A percentile compares a stretch with the other conserved stretches of the same genome.
phyloP scores from a whole-genome alignment of 1,140 invertebrate genomes.

The Micrasema minimum region DNA sequence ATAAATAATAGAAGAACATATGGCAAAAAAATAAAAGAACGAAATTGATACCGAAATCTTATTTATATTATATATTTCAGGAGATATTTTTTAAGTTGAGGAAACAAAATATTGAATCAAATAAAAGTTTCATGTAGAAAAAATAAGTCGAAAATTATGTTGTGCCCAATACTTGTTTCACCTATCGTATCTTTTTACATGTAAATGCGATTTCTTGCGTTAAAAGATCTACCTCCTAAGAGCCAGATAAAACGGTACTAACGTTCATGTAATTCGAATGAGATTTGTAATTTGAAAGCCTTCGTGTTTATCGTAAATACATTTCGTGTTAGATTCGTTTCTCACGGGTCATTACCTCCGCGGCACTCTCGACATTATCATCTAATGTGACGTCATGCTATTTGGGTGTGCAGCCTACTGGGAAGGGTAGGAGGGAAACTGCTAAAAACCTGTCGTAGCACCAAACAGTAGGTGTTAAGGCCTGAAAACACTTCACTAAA shows the following conservation, averaged over 20 bases:
- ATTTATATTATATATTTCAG: too few species aligned
- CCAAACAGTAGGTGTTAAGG: conserved; percentile 42
- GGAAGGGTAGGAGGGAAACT: conserved; percentile 37
- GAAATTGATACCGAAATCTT: too few species aligned
- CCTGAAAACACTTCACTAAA: neutral
- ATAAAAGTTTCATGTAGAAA: too few species aligned
- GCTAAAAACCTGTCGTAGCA: conserved; percentile 39
- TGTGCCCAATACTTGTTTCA: too few species aligned
- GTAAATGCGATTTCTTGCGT: too few species aligned
- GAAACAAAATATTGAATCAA: too few species aligned
- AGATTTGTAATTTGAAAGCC: neutral
- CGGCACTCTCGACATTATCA: conserved; percentile 30
- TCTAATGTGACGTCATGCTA: conserved; percentile 29
- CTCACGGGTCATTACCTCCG: conserved; percentile 43
- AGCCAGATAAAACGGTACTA: neutral
- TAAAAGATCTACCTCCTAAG: too few species aligned
- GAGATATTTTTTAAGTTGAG: too few species aligned
- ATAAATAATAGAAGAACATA: too few species aligned
- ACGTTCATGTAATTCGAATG: conserved; percentile 11
- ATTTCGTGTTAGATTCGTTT: conserved; percentile 24
- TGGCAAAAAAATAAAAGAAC: too few species aligned
- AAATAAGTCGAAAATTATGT: too few species aligned
- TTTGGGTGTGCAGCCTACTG: conserved; percentile 35
- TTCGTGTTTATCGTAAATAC: conserved; percentile 31
- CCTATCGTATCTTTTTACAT: too few species aligned